These are phyloP conservation scores for Mesocentrotus franciscanus DNA, from an alignment of 53 echinoderm and acorn worm species.

Conservation along the genomic window DNA sequence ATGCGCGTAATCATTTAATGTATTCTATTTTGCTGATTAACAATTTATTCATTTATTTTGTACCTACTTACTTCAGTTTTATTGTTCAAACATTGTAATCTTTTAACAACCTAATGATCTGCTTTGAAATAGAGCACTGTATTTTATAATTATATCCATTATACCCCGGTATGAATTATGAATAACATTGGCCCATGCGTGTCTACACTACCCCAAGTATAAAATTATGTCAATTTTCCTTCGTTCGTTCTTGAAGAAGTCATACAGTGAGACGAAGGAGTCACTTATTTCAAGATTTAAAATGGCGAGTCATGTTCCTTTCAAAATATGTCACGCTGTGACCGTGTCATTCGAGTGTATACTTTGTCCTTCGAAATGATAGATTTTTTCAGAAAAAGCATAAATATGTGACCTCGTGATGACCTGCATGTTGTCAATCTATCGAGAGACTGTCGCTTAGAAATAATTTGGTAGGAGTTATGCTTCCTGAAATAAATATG, in stretches of 20 bases:
- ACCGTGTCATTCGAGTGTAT: not conserved
- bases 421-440: constrained; percentile 29
- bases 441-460: not conserved
- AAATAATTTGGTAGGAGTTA: not conserved
- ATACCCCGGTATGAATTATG: too few species aligned
- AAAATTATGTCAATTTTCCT: not conserved
- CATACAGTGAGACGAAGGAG: not conserved
- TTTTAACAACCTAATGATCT: too few species aligned
- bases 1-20: too few species aligned
- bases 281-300: not conserved
- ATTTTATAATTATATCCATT: too few species aligned
- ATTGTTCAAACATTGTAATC: too few species aligned
- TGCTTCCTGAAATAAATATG: not conserved
- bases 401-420: not conserved
- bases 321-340: not conserved
- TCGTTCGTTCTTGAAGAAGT: not conserved
- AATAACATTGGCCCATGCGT: too few species aligned
- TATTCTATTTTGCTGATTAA: too few species aligned
- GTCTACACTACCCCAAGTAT: too few species aligned
- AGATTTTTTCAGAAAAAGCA: not conserved
- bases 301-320: not conserved
- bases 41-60: too few species aligned
- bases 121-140: too few species aligned
- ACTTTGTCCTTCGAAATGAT: not conserved
- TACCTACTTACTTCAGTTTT: too few species aligned